Evolutionary conservation across 2,113 vertebrate species (phyloP).

Genomic region (Hassar affinis): DNA sequence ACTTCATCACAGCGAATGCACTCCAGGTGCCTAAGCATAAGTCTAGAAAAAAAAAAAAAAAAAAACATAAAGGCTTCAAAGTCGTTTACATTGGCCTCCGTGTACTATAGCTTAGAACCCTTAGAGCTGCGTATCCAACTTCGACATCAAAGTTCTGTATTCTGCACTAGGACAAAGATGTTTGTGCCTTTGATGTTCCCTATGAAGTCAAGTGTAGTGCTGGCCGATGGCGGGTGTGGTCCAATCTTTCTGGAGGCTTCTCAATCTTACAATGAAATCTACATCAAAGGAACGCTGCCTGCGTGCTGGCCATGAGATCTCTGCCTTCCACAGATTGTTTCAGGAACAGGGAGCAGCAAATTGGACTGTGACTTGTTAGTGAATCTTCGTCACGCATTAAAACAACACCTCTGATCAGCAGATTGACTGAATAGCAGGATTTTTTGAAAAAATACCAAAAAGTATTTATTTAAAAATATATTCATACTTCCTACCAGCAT

Average conservation of each 20-base stretch:
- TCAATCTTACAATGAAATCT: slow-evolving; percentile 35
- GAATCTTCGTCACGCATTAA: not conserved
- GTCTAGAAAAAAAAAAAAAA: not conserved
- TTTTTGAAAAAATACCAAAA: not conserved
- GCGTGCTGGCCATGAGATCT: slow-evolving; percentile 27
- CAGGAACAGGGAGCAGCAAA: not conserved
- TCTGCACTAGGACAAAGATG: slow-evolving; percentile 44
- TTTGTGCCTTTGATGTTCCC: slow-evolving; percentile 55
- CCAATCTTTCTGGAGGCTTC: slow-evolving; percentile 51
- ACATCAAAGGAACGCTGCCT: slow-evolving; percentile 33
- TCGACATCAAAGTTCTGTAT: slow-evolving; percentile 54
- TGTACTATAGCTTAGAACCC: slow-evolving; percentile 7
- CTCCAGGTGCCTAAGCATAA: not conserved
- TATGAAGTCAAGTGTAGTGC: slow-evolving; percentile 45
- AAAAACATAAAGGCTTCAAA: slow-evolving; percentile 23
- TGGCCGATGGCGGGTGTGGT: slow-evolving; percentile 51
- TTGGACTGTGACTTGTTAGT: not conserved
- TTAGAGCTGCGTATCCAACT: slow-evolving; percentile 19
- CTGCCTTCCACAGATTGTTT: not conserved
- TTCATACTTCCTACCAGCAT: not conserved
- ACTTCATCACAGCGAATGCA: slow-evolving; percentile 12
- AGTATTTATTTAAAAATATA: not conserved
- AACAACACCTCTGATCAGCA: not conserved
- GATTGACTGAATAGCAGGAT: not conserved
- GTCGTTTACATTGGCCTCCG: slow-evolving; percentile 4